A percentile compares a stretch with the other conserved stretches of the same genome.
Conservation (phyloP, 2,113 vertebrate species). For the Lonchura striata region DNA sequence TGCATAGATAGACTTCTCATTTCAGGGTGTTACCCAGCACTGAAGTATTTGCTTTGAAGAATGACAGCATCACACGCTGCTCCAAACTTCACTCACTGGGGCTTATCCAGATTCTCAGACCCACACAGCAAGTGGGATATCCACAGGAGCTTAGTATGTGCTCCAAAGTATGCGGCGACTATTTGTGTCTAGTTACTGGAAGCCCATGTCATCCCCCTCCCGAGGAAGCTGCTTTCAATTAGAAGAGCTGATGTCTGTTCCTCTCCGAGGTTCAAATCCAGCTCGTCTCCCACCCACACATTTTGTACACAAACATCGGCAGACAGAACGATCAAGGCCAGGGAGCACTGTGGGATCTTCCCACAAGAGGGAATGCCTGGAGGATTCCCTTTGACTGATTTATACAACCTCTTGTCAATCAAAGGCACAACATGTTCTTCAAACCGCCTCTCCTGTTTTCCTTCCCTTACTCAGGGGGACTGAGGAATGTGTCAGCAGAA, state of each 20-base stretch:
- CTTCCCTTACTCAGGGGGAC: slow-evolving; percentile 53
- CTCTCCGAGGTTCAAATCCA: slow-evolving; percentile 71
- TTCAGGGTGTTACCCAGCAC: slow-evolving; percentile 32
- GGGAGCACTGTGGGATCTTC: slow-evolving; percentile 62
- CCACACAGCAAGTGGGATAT: slow-evolving; percentile 1
- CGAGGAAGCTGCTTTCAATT: slow-evolving; percentile 77
- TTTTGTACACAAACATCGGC: slow-evolving; percentile 58
- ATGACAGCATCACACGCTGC: neutral
- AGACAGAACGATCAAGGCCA: slow-evolving; percentile 50
- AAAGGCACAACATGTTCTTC: slow-evolving; percentile 58
- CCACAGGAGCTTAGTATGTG: slow-evolving; percentile 20
- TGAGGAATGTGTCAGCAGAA: slow-evolving; percentile 25
- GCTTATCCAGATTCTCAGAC: slow-evolving; percentile 29
- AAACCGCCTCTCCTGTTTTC: slow-evolving; percentile 65
- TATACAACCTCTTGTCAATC: slow-evolving; percentile 68
- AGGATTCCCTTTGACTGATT: slow-evolving; percentile 73
- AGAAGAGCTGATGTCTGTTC: slow-evolving; percentile 70
- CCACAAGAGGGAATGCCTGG: slow-evolving; percentile 68
- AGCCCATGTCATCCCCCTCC: slow-evolving; percentile 16
- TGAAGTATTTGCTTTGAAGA: slow-evolving; percentile 39
- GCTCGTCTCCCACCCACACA: slow-evolving; percentile 75
- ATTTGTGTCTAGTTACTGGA: slow-evolving; percentile 29
- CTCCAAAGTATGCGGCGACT: neutral
- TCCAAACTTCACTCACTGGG: neutral
- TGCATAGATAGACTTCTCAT: neutral